Evolutionary conservation across 1,140 invertebrate species (phyloP), one percentile per base, ranked within the genome.

Genomic region (Anthonomus grandis): DNA sequence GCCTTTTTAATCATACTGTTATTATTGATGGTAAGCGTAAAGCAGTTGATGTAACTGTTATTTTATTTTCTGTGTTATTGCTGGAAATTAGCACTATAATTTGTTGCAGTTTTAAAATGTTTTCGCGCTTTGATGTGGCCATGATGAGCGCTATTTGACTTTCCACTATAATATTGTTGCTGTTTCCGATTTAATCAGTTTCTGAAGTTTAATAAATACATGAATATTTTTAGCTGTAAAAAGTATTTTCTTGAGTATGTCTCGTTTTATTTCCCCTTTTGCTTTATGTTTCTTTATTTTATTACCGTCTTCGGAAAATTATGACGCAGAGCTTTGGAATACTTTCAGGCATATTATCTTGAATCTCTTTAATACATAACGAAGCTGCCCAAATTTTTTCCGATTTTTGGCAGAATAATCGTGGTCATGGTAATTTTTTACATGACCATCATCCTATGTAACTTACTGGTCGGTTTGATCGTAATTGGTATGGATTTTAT

Each of bases 391-490:
- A 18, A 50, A 8, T n/a, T n/a, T n/a, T 63, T 51, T 44, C 61
- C 53, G 15, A 15, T 63, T 53, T 63, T 65, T 36, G 54, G 58
- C 8, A 34, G 62, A 58, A 12, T 63, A 4, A 42, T 63, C n/a
- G 52, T 63, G 6, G 57, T 53, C 4, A 3, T 65, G 8, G 63
- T 65, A 15, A 56, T 63, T 17, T 56, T 65, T 46, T 60, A 55
- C 34, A 63, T 65, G 61, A 63, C 61, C 6, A 60, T 65, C 17
- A 65, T 65, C 54, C 37, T 65, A n/a, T 60, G 63, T 17, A 65
- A 65, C 53, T 25, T 65, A 2, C 36, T 65, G 17, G 57, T 65
- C 2, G 61, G 61, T 0, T 55, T 65, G 31, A 63, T 65, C 10
- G 64, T 65, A 2, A 49, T 58, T 4, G 63, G 63, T 47, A 65